phyloP scores from a whole-genome alignment of 2,113 vertebrate genomes.

The Toxotes jaculatrix region DNA sequence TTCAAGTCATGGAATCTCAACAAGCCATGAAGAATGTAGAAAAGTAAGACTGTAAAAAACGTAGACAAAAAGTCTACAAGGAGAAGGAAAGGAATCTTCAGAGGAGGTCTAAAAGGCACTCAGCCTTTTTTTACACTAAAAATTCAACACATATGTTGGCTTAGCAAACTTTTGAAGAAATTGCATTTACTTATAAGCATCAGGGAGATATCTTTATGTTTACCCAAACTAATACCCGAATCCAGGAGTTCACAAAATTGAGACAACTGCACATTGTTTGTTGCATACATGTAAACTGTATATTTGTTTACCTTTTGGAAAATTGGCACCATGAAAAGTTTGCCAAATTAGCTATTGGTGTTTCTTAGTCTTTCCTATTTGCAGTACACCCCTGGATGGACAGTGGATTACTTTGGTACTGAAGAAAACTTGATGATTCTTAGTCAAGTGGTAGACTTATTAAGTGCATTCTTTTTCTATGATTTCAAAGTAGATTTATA shows the following conservation, averaged over 20 bases:
- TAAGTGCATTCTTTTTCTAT: background rate
- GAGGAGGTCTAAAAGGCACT: conserved; percentile 30
- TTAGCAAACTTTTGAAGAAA: conserved; percentile 7
- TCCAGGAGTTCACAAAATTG: background rate
- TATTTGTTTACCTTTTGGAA: background rate
- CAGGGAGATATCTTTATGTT: background rate
- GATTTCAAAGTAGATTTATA: background rate
- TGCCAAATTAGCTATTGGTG: background rate
- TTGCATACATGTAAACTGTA: background rate
- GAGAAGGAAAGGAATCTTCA: conserved; percentile 42
- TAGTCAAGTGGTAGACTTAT: background rate
- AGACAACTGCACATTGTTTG: background rate
- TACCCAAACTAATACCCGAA: background rate
- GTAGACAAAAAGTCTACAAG: conserved; percentile 29
- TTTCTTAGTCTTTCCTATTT: background rate
- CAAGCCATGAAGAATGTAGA: conserved; percentile 62
- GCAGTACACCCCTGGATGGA: background rate
- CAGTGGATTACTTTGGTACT: background rate
- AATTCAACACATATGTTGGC: conserved; percentile 21
- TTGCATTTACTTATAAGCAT: background rate
- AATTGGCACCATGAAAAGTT: background rate
- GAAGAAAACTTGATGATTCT: background rate
- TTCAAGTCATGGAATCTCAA: conserved; percentile 63
- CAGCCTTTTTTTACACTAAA: conserved; percentile 9
- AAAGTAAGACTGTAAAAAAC: conserved; percentile 43